phyloP scores from a whole-genome alignment of 2,113 vertebrate genomes.

The Pantherophis guttatus region DNA sequence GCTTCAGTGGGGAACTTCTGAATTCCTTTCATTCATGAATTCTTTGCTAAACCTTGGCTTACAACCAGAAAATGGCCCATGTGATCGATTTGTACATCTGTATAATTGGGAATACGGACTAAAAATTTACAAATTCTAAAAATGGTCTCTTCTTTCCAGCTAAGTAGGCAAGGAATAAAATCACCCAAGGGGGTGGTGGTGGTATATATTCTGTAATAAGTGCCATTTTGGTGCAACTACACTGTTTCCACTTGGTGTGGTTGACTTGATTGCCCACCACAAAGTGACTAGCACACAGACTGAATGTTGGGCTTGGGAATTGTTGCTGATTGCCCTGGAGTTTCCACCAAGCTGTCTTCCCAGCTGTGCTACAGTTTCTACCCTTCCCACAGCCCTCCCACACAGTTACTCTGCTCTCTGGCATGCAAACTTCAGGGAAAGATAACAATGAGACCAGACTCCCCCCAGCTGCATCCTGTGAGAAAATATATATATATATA shows the following conservation, averaged over 20 bases:
- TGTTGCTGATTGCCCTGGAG: background rate
- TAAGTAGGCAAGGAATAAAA: background rate
- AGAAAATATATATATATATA: background rate
- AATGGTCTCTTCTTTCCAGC: background rate
- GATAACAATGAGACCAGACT: background rate
- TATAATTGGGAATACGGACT: background rate
- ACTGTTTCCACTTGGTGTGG: background rate
- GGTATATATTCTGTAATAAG: too few species aligned
- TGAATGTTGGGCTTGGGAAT: background rate
- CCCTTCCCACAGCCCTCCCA: background rate
- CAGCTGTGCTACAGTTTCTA: background rate
- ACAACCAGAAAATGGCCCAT: background rate
- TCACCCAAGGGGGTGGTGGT: background rate
- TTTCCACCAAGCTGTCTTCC: background rate
- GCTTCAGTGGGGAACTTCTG: too few species aligned
- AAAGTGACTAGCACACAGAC: background rate
- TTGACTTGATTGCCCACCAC: background rate
- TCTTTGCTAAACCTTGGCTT: background rate
- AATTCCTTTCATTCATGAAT: background rate
- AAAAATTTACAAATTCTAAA: background rate
- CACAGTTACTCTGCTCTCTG: accelerated
- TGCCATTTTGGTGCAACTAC: background rate
- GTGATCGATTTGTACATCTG: background rate
- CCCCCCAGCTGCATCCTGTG: background rate
- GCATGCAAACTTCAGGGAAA: background rate